Percentiles rank a stretch among this genome's conserved stretches.
Evolutionary conservation across 2,113 vertebrate species (phyloP).

Genomic region (Syrmaticus mikado): DNA sequence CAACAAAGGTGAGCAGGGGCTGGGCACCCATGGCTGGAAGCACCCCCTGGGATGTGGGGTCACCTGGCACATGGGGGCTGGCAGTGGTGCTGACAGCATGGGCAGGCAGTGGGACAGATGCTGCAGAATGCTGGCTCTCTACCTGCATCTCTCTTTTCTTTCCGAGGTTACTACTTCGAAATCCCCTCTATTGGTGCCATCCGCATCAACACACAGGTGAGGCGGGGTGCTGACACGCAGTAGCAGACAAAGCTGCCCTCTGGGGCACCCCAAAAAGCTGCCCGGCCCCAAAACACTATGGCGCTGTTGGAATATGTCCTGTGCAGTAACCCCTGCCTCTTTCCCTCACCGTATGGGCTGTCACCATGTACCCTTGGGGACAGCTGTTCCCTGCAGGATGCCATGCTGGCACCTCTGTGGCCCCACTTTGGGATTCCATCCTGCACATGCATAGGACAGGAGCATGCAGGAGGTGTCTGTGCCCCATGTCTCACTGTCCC

Average conservation of each 20-base stretch:
- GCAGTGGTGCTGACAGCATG: background rate
- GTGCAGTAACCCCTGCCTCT: constrained; percentile 3
- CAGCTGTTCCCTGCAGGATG: background rate
- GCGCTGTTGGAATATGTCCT: background rate
- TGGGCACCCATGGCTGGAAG: rapidly evolving
- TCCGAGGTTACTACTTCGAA: constrained; percentile 97
- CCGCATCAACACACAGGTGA: constrained; percentile 97
- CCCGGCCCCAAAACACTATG: background rate
- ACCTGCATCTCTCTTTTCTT: constrained; percentile 37
- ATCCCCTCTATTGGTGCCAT: constrained; percentile 98
- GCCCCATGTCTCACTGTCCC: background rate
- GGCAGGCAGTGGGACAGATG: background rate
- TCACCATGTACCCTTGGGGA: background rate
- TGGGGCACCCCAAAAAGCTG: background rate
- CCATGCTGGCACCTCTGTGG: background rate
- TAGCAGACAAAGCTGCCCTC: background rate
- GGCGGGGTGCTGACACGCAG: background rate
- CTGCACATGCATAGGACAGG: background rate
- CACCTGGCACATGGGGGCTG: rapidly evolving
- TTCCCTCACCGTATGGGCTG: background rate
- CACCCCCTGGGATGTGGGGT: background rate
- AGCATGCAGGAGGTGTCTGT: background rate
- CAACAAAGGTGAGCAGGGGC: constrained; percentile 89
- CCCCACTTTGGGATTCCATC: background rate
- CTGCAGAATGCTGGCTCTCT: background rate